Base-by-base conservation (phyloP, 2,797 vertebrate species). In the Strix occidentalis region DNA sequence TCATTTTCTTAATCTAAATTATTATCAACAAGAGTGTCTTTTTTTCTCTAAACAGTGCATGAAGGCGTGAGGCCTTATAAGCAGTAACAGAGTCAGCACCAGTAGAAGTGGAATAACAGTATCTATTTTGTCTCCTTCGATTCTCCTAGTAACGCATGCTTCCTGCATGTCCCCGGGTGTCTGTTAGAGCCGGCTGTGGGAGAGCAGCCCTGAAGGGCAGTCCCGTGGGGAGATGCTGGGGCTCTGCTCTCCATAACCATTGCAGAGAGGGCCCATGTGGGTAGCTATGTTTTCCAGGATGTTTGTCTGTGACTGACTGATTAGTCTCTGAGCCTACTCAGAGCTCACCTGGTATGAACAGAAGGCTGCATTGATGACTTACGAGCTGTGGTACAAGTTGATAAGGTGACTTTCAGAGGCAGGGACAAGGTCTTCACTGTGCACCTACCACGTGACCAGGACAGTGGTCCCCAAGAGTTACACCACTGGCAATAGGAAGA, bases 1-100 rank as follows among this genome's bases (percentile, higher is more conserved):
- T 71, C n/a, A 76, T 58, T 80, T 83, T 28, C 68, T 75, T 83
- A 63, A 93, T 83, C 71, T 90, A 70, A 66, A 79, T 63, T 86
- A 88, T 57, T 82, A 79, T 79, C 84, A 94, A 90, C 58, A 71
- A 31, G 53, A 54, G 33, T 37, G 23, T 68, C 63, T 53, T 69
- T 68, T 80, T 82, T 37, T 2, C 58, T 85, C 43, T 61, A 66
- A 85, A 86, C 10, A 66, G 61, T 11, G 45, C 51, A 48, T 31
- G 58, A 83, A 79, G 76, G 50, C 1, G 0, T 1, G 1, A 41
- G 48, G 71, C 29, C 43, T 53, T 85, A 66, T 20, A 85, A 86
- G 82, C 33, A 54, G n/a, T 45, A 76, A 53, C 26, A 46, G 50
- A 53, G 71, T 68, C 93, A 76, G 71, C 71, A 85, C 48, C 37